Percentiles rank a stretch among this genome's conserved stretches.
phyloP scores from a whole-genome alignment of 2,113 vertebrate species.

The Anseranas semipalmata region DNA sequence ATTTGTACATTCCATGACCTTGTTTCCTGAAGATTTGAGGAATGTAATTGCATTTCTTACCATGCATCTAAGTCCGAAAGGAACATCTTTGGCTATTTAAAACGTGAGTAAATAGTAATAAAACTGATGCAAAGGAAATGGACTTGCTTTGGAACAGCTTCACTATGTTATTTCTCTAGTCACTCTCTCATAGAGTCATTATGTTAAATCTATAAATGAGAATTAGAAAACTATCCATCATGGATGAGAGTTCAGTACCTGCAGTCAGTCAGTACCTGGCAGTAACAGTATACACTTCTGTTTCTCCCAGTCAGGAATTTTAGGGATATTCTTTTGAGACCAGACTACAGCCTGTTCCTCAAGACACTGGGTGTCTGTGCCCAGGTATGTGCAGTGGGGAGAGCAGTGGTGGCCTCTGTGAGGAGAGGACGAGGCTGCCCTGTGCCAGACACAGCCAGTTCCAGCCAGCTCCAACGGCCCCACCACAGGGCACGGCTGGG shows the following conservation, averaged over 20 bases:
- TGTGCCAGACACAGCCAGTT: accelerated
- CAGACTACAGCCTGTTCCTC: neutral
- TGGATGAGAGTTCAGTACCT: neutral
- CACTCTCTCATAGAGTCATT: neutral
- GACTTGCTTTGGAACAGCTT: neutral
- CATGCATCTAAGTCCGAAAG: neutral
- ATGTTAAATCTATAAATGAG: neutral
- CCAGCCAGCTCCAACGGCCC: accelerated
- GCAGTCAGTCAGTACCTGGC: neutral
- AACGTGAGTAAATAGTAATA: neutral
- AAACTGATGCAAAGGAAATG: neutral
- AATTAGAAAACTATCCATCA: neutral
- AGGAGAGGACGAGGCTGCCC: no score
- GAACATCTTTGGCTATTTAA: neutral
- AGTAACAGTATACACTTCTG: neutral
- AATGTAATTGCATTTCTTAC: neutral
- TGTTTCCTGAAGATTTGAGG: neutral
- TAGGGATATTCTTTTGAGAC: neutral
- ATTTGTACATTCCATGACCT: neutral
- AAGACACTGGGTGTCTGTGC: neutral
- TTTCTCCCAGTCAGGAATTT: neutral
- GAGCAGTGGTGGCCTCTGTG: neutral
- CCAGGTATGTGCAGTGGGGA: neutral
- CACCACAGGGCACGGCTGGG: accelerated
- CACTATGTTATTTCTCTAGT: neutral